A percentile compares a stretch with the other conserved stretches of the same genome.
Evolutionary conservation across 2,797 vertebrate genomes (phyloP).

Genomic region (Trichosurus vulpecula): DNA sequence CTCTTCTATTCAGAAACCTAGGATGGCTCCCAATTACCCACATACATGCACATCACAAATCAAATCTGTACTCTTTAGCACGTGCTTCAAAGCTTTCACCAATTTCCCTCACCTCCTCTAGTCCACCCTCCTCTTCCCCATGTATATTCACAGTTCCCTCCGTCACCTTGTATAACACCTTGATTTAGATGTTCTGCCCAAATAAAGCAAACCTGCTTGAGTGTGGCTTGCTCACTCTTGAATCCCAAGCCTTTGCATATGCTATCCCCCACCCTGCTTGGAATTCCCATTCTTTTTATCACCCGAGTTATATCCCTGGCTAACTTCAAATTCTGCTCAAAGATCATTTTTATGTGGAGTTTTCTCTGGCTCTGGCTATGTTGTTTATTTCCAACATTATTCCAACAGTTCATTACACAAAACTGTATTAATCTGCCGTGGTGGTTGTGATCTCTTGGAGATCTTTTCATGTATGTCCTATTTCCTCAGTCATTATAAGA

Average conservation of each 20-base stretch:
- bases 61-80: constrained; percentile 32
- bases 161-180: background rate
- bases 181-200: background rate
- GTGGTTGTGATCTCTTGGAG: constrained; percentile 24
- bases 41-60: constrained; percentile 4
- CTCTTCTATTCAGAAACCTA: constrained; percentile 15
- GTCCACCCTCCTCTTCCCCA: background rate
- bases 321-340: background rate
- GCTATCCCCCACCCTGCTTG: background rate
- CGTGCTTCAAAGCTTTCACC: constrained; percentile 35
- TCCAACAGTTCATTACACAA: background rate
- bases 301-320: background rate
- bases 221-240: background rate
- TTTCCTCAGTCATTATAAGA: constrained; percentile 39
- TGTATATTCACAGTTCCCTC: background rate
- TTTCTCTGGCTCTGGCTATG: background rate
- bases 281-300: background rate
- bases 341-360: background rate
- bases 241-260: background rate
- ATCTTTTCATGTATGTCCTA: constrained; percentile 24
- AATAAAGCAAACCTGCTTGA: background rate
- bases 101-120: background rate
- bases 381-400: background rate
- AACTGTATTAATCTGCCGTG: constrained; percentile 34
- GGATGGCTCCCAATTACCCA: background rate